Evolutionary conservation across 2,113 vertebrate species (phyloP), one percentile per base, ranked within the genome.

Genomic region (Macrotis lagotis): DNA sequence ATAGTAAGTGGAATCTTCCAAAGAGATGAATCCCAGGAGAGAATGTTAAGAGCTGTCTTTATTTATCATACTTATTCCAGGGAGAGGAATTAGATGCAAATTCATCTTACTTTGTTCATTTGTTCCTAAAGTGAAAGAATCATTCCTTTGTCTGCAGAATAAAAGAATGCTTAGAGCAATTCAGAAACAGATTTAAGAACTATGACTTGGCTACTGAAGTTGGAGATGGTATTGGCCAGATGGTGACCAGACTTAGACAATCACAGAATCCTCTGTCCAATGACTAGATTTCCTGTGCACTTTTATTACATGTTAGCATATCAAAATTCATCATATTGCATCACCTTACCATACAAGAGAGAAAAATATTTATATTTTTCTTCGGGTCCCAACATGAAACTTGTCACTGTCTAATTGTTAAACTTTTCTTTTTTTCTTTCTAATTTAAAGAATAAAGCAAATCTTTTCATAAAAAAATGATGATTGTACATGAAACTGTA

Each of bases 1-100:
- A 95, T 94, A 37, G 24, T 0, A 0, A 83, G 83, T 66, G 89
- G 95, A 92, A 96, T 95, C 96, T 91, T 91, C 59, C 83, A 28
- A 93, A 96, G 92, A 53, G 66, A 91, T 90, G 55, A 16, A 50
- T 92, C 96, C 93, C 92, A 1, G 10, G 55, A 83, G 95, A 92
- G 91, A 92, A 90, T 12, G 89, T 91, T 9, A 37, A 49, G 94
- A 83, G 47, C 5, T 0, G 83, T 50, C 91, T 94, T 92, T 94
- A 95, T 90, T 91, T 96, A 95, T 66, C 94, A 96, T 95, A 91
- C 83, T 0, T 51, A 74, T 93, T 95, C 93, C 95, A 94, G 53
- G 52, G n/a, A 83, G n/a, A 92, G 83, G 89, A 94, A 91, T 93
- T 26, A 88, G 93, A 50, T 8, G 25, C 88, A 74, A 88, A 83